These are phyloP conservation scores for Lerista edwardsae DNA, from an alignment of 2,797 vertebrate species.

Conservation along the genomic window DNA sequence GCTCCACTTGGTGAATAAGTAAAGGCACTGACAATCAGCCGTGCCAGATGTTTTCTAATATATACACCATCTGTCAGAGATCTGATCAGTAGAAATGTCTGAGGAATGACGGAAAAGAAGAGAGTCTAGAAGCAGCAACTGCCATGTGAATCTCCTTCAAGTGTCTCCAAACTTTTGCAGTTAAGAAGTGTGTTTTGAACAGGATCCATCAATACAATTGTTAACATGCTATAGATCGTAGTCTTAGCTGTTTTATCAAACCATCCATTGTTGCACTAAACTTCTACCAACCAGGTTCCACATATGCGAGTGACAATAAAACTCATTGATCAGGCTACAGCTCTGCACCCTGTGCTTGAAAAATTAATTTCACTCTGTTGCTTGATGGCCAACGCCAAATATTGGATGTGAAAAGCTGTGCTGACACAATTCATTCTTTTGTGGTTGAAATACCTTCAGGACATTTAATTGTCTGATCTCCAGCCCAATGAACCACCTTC, in stretches of 20 bases:
- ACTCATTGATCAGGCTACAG: neutral
- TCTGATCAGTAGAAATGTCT: neutral
- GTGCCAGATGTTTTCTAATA: slow-evolving; percentile 23
- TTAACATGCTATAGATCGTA: neutral
- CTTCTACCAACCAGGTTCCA: neutral
- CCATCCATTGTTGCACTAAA: neutral
- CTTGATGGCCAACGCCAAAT: neutral
- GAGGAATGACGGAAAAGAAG: neutral
- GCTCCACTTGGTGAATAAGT: slow-evolving; percentile 19
- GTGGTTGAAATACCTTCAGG: neutral
- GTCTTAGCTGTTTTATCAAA: neutral
- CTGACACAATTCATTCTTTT: neutral
- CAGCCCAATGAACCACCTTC: too few species aligned
- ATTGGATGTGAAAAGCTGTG: neutral
- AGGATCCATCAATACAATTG: neutral
- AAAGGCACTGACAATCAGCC: slow-evolving; percentile 1
- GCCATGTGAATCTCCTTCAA: neutral
- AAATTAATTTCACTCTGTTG: neutral
- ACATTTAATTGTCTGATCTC: neutral
- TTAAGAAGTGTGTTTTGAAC: neutral
- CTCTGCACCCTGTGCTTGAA: neutral
- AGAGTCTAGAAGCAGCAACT: neutral
- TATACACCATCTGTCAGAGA: slow-evolving; percentile 4
- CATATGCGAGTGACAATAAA: neutral
- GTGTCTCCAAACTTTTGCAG: neutral